Base-by-base conservation (phyloP, 2,888 invertebrate genomes). In the Melanchra persicariae region DNA sequence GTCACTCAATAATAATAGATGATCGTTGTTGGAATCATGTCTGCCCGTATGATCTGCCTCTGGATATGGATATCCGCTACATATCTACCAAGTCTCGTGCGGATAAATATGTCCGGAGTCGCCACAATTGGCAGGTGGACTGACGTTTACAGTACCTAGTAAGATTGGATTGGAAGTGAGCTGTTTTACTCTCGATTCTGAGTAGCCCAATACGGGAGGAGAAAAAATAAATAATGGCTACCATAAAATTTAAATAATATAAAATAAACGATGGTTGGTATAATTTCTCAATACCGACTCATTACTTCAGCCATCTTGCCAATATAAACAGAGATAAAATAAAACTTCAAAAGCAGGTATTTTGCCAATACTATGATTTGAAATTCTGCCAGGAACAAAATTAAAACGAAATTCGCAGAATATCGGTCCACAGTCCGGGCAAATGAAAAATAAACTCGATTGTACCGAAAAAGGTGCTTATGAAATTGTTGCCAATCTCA, bases 401-500 rank as follows among this genome's bases (percentile, higher is more conserved):
- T 87, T 87, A 85, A 86, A 85, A 82, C 70, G 57, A 81, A 85
- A 80, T 87, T 88, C 84, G 74, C 60, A 63, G 87, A 88, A 88
- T 82, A 80, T 82, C 72, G 71, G 81, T 71, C 70, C 58, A 49
- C 73, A 65, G 79, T 82, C 72, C 67, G 70, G 67, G 74, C 61
- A 86, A 90, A 90, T 90, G 87, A 87, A 88, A 90, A 88, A 87
- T 87, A 89, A 89, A 90, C 87, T 85, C 85, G 70, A 87, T 85
- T 87, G 82, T 82, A 69, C 75, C 70, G 76, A 77, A 87, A 85
- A 86, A 79, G 84, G 75, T 78, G 74, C 79, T 83, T 80, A 79
- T 70, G 72, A 76, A 84, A 79, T 71, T 77, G 66, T 65, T 60
- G 69, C 58, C 73, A 77, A 74, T 80, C 59, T 49, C 54, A 77